These are phyloP conservation scores for Synergus itoensis DNA, from an alignment of 2,888 invertebrate species.

Conservation along the genomic window DNA sequence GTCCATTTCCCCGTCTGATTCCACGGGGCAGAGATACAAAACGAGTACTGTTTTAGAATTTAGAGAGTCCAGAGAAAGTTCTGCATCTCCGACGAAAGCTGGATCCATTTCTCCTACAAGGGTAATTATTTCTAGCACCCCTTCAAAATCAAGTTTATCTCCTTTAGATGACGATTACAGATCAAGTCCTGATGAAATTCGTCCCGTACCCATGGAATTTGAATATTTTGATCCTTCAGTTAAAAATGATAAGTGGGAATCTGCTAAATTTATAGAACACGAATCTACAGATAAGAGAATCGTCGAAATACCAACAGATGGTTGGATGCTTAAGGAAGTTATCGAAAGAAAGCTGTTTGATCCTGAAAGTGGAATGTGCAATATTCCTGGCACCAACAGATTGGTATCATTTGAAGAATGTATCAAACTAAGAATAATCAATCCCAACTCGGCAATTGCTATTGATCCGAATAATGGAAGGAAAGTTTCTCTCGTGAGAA, in stretches of 20 bases:
- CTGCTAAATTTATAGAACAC: constrained; percentile 54
- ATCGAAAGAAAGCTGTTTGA: constrained; percentile 91
- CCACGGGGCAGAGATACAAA: constrained; percentile 1
- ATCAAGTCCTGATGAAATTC: constrained; percentile 39
- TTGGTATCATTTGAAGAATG: constrained; percentile 93
- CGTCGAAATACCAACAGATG: constrained; percentile 89
- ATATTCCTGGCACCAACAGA: constrained; percentile 92
- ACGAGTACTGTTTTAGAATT: constrained; percentile 13
- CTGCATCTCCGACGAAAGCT: constrained; percentile 42
- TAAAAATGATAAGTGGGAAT: constrained; percentile 56
- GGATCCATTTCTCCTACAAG: constrained; percentile 46
- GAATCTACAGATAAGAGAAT: constrained; percentile 80
- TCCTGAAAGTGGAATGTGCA: constrained; percentile 89
- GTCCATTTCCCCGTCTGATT: constrained; percentile 42
- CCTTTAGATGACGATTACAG: constrained; percentile 52
- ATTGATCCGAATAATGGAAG: constrained; percentile 87
- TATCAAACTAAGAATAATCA: constrained; percentile 90
- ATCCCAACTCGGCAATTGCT: constrained; percentile 90
- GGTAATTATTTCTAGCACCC: constrained; percentile 45
- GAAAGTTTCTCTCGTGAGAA: constrained; percentile 84
- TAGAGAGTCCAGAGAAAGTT: background rate
- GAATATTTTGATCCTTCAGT: constrained; percentile 32
- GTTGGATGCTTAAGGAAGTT: constrained; percentile 91
- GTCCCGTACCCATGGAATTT: constrained; percentile 46
- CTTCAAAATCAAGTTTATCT: constrained; percentile 45